Percentiles rank a stretch among this genome's conserved stretches.
These are phyloP conservation scores for Arge pagana DNA, from an alignment of 2,888 invertebrate species.

Conservation along the genomic window DNA sequence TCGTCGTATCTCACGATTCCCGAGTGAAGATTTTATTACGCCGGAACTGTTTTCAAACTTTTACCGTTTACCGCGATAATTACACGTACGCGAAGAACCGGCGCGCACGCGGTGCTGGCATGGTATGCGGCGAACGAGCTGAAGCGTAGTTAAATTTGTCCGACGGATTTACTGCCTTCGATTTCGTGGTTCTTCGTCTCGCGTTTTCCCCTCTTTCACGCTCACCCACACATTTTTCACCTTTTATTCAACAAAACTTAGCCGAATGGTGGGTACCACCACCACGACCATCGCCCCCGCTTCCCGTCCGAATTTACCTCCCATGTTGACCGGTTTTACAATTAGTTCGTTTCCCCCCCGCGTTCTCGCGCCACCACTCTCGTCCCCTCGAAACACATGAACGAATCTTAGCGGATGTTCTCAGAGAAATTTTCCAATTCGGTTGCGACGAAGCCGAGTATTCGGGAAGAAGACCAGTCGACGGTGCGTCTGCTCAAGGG, in stretches of 20 bases:
- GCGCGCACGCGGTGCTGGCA: conserved; percentile 6
- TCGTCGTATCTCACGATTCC: conserved; percentile 5
- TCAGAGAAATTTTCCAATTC: no score
- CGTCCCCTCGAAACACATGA: no score
- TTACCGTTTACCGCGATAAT: conserved; percentile 11
- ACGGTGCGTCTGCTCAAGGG: no score
- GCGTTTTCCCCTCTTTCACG: not conserved
- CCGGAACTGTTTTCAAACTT: conserved; percentile 16
- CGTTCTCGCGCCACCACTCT: no score
- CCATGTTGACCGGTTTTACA: conserved; percentile 11
- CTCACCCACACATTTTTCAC: not conserved
- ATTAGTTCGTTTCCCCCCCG: no score
- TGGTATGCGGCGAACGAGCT: not conserved
- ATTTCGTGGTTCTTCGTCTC: not conserved
- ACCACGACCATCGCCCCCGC: conserved; percentile 15
- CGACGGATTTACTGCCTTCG: conserved; percentile 5
- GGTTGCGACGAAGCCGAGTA: no score
- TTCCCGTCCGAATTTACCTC: conserved; percentile 26
- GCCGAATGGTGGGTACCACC: no score
- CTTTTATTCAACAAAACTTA: no score
- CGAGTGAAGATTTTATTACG: conserved; percentile 9
- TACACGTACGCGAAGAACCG: conserved; percentile 14
- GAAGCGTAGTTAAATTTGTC: conserved; percentile 4
- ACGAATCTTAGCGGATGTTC: no score
- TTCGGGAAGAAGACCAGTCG: no score